Conservation (phyloP, 2,113 vertebrate species). For the Gila orcuttii region DNA sequence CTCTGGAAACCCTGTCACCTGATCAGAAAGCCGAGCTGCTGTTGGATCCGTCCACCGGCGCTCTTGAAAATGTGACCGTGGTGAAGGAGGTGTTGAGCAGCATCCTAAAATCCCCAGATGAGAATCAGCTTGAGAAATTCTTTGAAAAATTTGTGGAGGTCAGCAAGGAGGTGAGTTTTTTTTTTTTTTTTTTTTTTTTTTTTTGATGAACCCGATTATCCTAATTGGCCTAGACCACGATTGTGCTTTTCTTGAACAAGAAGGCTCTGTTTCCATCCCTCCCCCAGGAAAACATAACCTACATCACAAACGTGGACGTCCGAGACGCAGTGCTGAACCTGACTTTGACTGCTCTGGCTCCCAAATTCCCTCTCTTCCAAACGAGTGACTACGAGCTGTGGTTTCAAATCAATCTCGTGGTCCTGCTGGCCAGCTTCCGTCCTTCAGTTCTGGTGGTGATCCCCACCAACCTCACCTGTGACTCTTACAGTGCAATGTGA, state of each 20-base stretch:
- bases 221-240: background rate
- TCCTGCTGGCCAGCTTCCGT: conserved; percentile 56
- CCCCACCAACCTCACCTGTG: conserved; percentile 63
- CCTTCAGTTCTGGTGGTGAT: conserved; percentile 52
- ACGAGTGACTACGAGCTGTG: conserved; percentile 54
- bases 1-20: conserved; percentile 3
- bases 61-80: conserved; percentile 23
- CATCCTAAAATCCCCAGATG: background rate
- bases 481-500: too few species aligned
- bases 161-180: background rate
- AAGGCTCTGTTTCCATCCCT: background rate
- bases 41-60: background rate
- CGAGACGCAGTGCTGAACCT: conserved; percentile 50
- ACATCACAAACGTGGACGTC: background rate
- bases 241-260: background rate
- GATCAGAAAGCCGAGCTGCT: conserved; percentile 27
- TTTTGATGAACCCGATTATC: background rate
- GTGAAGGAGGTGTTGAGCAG: conserved; percentile 13
- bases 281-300: conserved; percentile 26
- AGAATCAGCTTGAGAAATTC: background rate
- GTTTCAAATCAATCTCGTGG: conserved; percentile 59
- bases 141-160: background rate
- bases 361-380: conserved; percentile 50
- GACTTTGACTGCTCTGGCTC: conserved; percentile 59
- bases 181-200: background rate